Base-by-base conservation (phyloP, 1,140 invertebrate species). In the Ganaspis sp. region DNA sequence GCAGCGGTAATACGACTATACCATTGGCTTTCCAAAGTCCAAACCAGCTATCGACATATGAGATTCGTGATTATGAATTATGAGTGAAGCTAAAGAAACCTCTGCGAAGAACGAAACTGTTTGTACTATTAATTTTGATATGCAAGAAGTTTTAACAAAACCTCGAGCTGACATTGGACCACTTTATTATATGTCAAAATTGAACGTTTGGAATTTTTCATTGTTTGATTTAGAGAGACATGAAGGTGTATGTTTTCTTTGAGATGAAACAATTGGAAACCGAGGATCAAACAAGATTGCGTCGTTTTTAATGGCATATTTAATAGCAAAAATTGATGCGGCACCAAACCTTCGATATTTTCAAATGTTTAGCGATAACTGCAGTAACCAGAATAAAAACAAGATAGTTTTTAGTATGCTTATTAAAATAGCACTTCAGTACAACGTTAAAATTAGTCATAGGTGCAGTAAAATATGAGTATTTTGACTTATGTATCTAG, bases 31-130 rank as follows among this genome's bases (percentile, higher is more conserved):
- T 9, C 81, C 72, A 26, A 88, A 82, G 9, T 89, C 84, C 78
- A 90, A 81, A 8, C 81, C 71, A 77, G 87, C 83, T 19, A 90
- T 81, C 42, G 85, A 87, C 78, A 86, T 64, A 76, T 90, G 89
- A 40, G 85, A 89, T 69, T 83, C 82, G 72, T 91, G 89, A 73
- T 89, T 89, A 75, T 90, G 2, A n/a, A 26, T 69, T 12, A 74
- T 42, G 40, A 26, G 42, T 23, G 40, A 4, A 8, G 73, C 64
- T 69, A 74, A 69, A 23, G 15, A 42, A 26, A 15, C 12, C 12
- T 45, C 42, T n/a, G n/a, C 15, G 15, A 45, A 15, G 4, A 15
- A 72, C 26, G 4, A 69, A 37, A 70, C 17, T 11, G 23, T 70
- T 0, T 64, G 70, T 15, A 58, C 70, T 1, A 21, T 69, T 29